Evolutionary conservation across 2,888 invertebrate genomes (phyloP).

Genomic region (Rhorus exstirpatorius): DNA sequence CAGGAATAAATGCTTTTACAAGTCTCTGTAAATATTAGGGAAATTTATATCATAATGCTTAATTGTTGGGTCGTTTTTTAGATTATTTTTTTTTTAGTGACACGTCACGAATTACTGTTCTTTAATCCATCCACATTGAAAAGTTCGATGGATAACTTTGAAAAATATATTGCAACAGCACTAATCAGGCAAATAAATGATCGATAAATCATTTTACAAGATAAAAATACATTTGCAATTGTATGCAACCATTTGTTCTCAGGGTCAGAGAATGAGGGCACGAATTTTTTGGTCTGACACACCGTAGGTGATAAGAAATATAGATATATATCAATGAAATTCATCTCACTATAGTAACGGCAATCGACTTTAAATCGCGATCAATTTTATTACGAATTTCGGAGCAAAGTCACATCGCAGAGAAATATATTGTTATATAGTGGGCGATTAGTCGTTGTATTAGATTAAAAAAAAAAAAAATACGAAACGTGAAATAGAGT

Average conservation of each 20-base stretch:
- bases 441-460: neutral
- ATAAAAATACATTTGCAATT: neutral
- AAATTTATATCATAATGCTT: too few species aligned
- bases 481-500: neutral
- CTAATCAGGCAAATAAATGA: neutral
- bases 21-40: too few species aligned
- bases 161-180: neutral
- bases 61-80: too few species aligned
- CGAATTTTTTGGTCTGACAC: conserved; percentile 31
- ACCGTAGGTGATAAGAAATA: conserved; percentile 25
- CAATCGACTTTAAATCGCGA: neutral
- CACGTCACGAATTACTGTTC: neutral
- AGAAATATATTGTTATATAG: neutral
- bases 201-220: neutral
- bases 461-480: neutral
- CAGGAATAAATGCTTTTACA: conserved; percentile 23
- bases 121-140: neutral
- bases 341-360: neutral
- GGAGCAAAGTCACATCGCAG: neutral
- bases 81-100: neutral
- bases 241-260: conserved; percentile 24
- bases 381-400: neutral
- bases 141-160: neutral
- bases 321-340: conserved; percentile 10
- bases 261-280: neutral